Evolutionary conservation across 35 echinoderm and acorn worm genomes (phyloP).

Genomic region (Nesometra sesokonis): DNA sequence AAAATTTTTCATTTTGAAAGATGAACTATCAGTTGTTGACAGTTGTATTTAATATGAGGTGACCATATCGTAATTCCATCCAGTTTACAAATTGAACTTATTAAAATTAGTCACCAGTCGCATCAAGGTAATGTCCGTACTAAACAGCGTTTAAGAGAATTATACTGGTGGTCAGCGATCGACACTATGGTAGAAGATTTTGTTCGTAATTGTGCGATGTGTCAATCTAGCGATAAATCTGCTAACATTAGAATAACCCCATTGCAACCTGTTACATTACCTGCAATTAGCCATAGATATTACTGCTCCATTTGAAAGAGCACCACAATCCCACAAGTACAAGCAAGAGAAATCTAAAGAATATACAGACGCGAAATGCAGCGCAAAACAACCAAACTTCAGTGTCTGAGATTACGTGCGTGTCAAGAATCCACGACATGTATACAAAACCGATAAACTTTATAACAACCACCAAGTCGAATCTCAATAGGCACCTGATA

Average conservation of each 20-base stretch:
- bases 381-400: no score
- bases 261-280: no score
- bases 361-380: no score
- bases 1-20: no score
- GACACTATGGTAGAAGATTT: conserved; percentile 25
- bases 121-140: conserved; percentile 47
- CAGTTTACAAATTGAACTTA: neutral
- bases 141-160: conserved; percentile 33
- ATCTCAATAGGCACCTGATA: neutral
- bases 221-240: no score
- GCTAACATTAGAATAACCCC: neutral
- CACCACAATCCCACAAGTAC: neutral
- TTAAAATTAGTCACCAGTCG: no score
- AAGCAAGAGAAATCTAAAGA: no score
- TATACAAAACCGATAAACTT: no score
- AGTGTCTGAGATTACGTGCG: no score
- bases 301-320: no score
- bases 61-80: neutral
- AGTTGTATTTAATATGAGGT: conserved; percentile 4
- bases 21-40: neutral
- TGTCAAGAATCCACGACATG: no score
- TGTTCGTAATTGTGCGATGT: no score
- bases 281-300: neutral
- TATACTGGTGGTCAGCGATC: conserved; percentile 49
- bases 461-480: conserved; percentile 3